Evolutionary conservation across 2,888 invertebrate species (phyloP), one percentile per base, ranked within the genome.

Genomic region (Dynastes hyllus): DNA sequence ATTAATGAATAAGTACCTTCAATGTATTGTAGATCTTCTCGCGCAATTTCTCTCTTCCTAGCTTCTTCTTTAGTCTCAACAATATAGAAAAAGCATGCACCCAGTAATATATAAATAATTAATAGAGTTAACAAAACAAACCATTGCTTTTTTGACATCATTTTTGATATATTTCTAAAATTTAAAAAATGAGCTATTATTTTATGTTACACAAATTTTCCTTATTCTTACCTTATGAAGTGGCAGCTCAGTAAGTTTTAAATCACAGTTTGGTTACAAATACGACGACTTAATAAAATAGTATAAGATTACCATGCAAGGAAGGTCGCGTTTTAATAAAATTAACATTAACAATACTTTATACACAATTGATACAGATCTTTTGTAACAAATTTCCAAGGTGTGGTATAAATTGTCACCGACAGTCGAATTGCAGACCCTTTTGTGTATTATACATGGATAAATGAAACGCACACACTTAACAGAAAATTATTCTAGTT

Each of bases 1-100:
- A 45, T 45, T 45, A 45, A 45, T 8, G 11, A 45, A 45, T 45
- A 32, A 63, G 32, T 90, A 95, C 95, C 93, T 90, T 93, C 92
- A 85, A 95, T 94, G 88, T 92, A 92, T 84, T 92, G 91, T 85
- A 93, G 91, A 88, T 93, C 93, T 83, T 90, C 88, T 84, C 91
- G 91, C 78, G 93, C 92, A 83, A 91, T 89, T 75, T 89, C 90
- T 70, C 93, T 91, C 81, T 92, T 90, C 81, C 91, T 89, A 71
- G 91, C 88, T 89, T 96, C 96, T 84, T 94, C 89, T 50, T 92
- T 92, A 85, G 94, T 93, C 90, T 97, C 96, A 84, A 96, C 94
- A 86, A 93, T 93, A 89, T 95, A 95, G 88, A 96, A 97, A 84
- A 96, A 94, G 81, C 93, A 93, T n/a, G 96, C 96, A 9, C 96